A percentile compares a stretch with the other conserved stretches of the same genome.
Evolutionary conservation across 2,888 invertebrate genomes (phyloP).

Genomic region (Druceiella hillmani): DNA sequence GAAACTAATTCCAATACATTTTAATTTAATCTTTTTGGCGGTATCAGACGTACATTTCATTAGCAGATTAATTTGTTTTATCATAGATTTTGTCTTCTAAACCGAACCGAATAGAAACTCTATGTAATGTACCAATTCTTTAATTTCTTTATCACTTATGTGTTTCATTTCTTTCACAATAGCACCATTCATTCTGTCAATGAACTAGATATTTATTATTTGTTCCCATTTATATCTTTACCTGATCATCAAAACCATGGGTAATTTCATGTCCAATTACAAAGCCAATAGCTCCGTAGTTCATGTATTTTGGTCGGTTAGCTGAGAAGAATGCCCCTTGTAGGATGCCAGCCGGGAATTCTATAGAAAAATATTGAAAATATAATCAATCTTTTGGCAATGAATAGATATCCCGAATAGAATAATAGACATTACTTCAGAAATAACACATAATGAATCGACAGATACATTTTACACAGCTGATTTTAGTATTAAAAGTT

Average conservation of each 20-base stretch:
- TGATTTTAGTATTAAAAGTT: no score
- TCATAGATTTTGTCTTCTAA: no score
- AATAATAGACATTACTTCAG: no score
- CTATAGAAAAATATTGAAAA: slow-evolving; percentile 47
- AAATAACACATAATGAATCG: no score
- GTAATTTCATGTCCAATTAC: slow-evolving; percentile 92
- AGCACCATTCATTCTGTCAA: neutral
- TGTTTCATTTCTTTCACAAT: neutral
- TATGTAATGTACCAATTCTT: neutral
- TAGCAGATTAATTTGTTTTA: no score
- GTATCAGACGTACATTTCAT: no score
- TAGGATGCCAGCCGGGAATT: slow-evolving; percentile 89
- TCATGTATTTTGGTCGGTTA: slow-evolving; percentile 85
- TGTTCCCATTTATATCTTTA: slow-evolving; percentile 23
- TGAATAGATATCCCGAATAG: no score
- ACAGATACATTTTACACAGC: no score
- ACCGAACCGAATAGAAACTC: no score
- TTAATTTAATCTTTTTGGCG: no score
- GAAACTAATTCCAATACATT: no score
- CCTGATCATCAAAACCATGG: slow-evolving; percentile 83
- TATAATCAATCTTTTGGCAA: no score
- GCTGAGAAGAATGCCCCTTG: slow-evolving; percentile 90
- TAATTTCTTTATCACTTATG: neutral
- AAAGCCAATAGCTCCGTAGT: slow-evolving; percentile 87
- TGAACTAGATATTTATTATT: neutral